phyloP scores from a whole-genome alignment of 2,888 invertebrate genomes.

The Lydus trimaculatus region DNA sequence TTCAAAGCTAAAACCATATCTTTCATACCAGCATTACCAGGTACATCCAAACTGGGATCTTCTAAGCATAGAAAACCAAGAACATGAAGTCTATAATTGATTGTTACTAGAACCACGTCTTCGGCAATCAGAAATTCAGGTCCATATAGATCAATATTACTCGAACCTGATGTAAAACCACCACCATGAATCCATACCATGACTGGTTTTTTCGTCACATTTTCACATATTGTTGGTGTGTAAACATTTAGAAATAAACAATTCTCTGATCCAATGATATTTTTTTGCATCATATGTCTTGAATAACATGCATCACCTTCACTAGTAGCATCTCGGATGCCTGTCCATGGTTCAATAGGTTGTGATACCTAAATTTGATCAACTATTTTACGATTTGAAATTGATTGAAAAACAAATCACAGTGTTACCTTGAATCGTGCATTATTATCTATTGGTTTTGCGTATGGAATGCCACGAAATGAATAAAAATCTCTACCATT shows the following conservation, averaged over 20 bases:
- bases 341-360: slow-evolving; percentile 55
- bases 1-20: slow-evolving; percentile 63
- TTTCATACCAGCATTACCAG: slow-evolving; percentile 65
- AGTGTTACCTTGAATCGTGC: neutral
- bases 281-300: slow-evolving; percentile 48
- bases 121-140: slow-evolving; percentile 55
- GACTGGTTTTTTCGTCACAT: slow-evolving; percentile 48
- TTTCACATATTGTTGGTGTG: slow-evolving; percentile 11
- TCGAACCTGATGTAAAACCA: slow-evolving; percentile 53
- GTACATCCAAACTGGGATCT: slow-evolving; percentile 60
- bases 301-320: slow-evolving; percentile 51
- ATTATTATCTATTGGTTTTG: neutral
- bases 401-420: neutral
- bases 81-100: slow-evolving; percentile 56
- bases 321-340: slow-evolving; percentile 52
- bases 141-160: slow-evolving; percentile 49
- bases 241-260: slow-evolving; percentile 20
- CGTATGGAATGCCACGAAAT: neutral
- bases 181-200: slow-evolving; percentile 62
- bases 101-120: slow-evolving; percentile 55
- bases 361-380: slow-evolving; percentile 48
- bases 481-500: neutral
- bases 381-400: neutral
- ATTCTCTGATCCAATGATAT: slow-evolving; percentile 40
- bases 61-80: slow-evolving; percentile 62